Evolutionary conservation across 2,888 invertebrate genomes (phyloP), one percentile per base, ranked within the genome.

Genomic region (Cantharis rustica): DNA sequence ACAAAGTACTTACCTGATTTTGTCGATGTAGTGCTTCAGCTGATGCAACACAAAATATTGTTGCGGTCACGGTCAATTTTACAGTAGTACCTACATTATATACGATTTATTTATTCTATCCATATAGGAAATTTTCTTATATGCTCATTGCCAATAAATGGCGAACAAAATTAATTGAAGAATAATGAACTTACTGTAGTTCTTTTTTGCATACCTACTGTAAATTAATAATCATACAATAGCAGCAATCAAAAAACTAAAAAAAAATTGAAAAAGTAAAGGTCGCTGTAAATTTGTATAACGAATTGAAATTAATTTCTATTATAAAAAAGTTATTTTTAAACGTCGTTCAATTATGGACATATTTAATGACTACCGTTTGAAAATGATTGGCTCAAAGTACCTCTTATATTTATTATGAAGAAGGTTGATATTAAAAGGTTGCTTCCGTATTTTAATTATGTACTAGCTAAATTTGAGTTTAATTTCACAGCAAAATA

Each of bases 11-110:
- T 31, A 31, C 64, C 64, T 64, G 64, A 64, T 64, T 64, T n/a
- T 64, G 17, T 64, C 64, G 16, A 16, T 16, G 16, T 64, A 16
- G 16, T 17, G 20, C 64, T 16, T 16, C 64, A 13, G 64, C 64
- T 64, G 64, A 64, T 64, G 64, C 64, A 64, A 64, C 64, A 64
- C 64, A 64, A 64, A 64, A 64, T 64, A 20, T 16, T 64, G 64
- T 64, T 64, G 64, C 64, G 64, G 64, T 64, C 64, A 64, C 20
- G 64, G 64, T 20, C 64, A 64, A 64, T 64, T 20, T 13, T 20
- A 16, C 16, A 63, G 10, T 63, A 17, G 11, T 31, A n/a, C 31
- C 4, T 31, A 31, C 26, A 26, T 10, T 7, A 23, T 23, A 23
- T 7, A 23, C 7, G 1, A 23, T 23, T 23, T 31, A 23, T 9